Base-by-base conservation (phyloP, 2,888 invertebrate genomes). In the Ophonus ardosiacus region DNA sequence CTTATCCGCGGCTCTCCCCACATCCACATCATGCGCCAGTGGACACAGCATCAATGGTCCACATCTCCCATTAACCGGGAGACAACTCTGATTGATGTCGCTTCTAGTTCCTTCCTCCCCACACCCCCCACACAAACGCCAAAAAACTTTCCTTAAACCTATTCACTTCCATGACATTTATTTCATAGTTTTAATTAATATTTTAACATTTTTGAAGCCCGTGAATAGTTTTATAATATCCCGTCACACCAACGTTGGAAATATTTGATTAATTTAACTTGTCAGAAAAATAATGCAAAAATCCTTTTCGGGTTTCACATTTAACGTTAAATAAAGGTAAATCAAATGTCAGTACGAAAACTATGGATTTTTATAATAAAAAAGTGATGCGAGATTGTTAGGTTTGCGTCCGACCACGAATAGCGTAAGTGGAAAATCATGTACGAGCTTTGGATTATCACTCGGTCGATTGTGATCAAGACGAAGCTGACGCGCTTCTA, bases 41-140 rank as follows among this genome's bases (percentile, higher is more conserved):
- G 56, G 78, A 84, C 81, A 86, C 85, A 84, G 84, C 71, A 74
- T 74, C 68, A 86, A 85, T 85, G 81, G 85, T 76, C 83, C 88
- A 87, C 87, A 91, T 90, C 91, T 91, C 91, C 92, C 92, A 92
- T 92, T 92, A 92, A 91, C 92, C 86, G 91, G 91, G 91, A 92
- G 92, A 92, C 92, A 92, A 92, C 90, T 90, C 91, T 92, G 92
- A 92, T 92, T 92, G 92, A 92, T 92, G 92, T 91, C 89, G 89
- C 86, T 86, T 87, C 86, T 86, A 86, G 86, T 87, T 84, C 84
- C 84, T 84, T 84, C 84, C 84, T 76, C 40, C 18, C 81, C 38
- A 15, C 59, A 13, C n/a, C 61, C 38, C 57, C 21, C 51, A 38
- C 79, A 80, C 80, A 57, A 78, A 78, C 24, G 68, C 18, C 63